These are phyloP conservation scores for Istiophorus platypterus DNA, from an alignment of 2,113 vertebrate species.

Conservation along the genomic window DNA sequence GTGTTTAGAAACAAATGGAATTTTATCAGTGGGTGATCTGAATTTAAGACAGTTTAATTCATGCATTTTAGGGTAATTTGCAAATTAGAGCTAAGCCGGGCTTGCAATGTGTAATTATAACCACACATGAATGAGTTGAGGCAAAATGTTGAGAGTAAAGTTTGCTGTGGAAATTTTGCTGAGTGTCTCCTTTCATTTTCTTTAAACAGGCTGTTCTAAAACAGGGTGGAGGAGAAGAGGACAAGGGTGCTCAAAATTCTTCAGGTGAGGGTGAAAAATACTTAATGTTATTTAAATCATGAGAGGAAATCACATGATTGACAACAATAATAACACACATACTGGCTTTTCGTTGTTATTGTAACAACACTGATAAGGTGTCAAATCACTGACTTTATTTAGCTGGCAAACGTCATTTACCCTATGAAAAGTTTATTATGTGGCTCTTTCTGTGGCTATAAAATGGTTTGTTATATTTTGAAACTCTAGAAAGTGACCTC, in stretches of 20 bases:
- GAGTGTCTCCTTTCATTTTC: slow-evolving; percentile 45
- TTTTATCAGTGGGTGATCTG: slow-evolving; percentile 23
- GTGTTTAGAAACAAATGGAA: slow-evolving; percentile 15
- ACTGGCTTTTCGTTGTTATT: neutral
- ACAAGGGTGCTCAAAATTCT: slow-evolving; percentile 58
- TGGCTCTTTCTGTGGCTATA: neutral
- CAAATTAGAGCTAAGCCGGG: slow-evolving; percentile 61
- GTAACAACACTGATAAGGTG: neutral
- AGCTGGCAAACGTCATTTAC: neutral
- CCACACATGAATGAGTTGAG: slow-evolving; percentile 56
- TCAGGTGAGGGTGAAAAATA: slow-evolving; percentile 67
- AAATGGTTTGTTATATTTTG: neutral
- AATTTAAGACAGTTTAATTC: slow-evolving; percentile 42
- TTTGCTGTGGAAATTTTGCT: slow-evolving; percentile 39
- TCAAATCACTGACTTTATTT: neutral
- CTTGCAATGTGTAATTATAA: slow-evolving; percentile 58
- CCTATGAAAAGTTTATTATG: neutral
- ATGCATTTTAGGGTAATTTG: slow-evolving; percentile 57
- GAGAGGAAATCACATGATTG: neutral
- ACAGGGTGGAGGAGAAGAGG: slow-evolving; percentile 56
- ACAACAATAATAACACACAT: neutral
- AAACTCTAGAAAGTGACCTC: neutral
- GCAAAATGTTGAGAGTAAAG: slow-evolving; percentile 54
- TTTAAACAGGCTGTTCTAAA: slow-evolving; percentile 79
- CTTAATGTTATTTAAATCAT: neutral